These are phyloP conservation scores for Drosophila takahashii DNA, from an alignment of 1,140 invertebrate species.

Conservation along the genomic window DNA sequence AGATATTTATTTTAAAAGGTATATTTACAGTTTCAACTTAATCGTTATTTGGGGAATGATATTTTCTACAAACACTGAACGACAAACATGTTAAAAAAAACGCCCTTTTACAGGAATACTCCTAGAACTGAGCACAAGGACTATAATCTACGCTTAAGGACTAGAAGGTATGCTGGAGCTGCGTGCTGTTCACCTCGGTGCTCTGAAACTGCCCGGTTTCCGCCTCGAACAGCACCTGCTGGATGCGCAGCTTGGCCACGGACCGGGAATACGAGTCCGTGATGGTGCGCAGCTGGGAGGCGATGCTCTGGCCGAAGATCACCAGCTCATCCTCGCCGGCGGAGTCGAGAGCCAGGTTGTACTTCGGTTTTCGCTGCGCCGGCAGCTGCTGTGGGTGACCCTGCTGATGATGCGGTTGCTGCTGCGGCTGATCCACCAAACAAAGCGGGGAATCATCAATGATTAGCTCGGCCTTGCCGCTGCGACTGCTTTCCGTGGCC, in stretches of 20 bases:
- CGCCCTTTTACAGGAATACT: not conserved
- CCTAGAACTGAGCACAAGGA: not conserved
- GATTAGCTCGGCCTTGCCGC: conserved; percentile 35
- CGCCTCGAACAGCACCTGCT: conserved; percentile 76
- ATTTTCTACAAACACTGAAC: not conserved
- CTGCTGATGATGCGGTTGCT: conserved; percentile 24
- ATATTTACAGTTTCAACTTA: conserved; percentile 5
- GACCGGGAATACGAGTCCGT: conserved; percentile 68
- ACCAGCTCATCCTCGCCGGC: conserved; percentile 59
- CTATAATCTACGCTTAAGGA: conserved; percentile 5
- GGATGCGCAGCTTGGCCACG: conserved; percentile 75
- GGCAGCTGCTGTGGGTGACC: conserved; percentile 20
- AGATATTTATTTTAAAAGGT: not conserved
- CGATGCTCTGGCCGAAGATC: conserved; percentile 71
- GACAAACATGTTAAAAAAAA: not conserved
- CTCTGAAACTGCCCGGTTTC: conserved; percentile 70
- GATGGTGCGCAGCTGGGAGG: conserved; percentile 64
- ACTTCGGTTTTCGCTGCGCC: conserved; percentile 40
- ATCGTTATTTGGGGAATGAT: not conserved
- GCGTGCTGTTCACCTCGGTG: conserved; percentile 37
- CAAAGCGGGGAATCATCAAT: conserved; percentile 52
- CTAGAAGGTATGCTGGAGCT: conserved; percentile 29
- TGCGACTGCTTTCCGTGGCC: conserved; percentile 9
- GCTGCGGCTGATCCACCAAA: conserved; percentile 37
- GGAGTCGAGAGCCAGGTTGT: not conserved